Percentiles rank a stretch among this genome's conserved stretches.
These are phyloP conservation scores for Platysternon megacephalum DNA, from an alignment of 2,113 vertebrate species.

Conservation along the genomic window DNA sequence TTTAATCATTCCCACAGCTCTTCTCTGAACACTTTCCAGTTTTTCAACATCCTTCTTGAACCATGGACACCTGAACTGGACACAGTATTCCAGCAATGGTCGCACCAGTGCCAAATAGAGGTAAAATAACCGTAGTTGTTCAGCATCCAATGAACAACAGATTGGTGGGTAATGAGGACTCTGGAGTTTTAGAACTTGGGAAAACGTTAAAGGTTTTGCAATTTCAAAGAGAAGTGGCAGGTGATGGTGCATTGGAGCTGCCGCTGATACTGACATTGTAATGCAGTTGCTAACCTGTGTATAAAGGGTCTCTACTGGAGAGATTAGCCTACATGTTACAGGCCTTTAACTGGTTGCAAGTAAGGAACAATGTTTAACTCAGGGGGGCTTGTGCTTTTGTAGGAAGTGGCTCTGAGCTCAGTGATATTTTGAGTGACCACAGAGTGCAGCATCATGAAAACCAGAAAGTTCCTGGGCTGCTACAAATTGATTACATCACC, in stretches of 20 bases:
- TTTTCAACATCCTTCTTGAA: background rate
- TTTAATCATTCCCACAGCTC: background rate
- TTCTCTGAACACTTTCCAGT: background rate
- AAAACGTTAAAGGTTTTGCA: background rate
- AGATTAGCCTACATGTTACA: no score
- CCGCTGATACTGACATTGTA: background rate
- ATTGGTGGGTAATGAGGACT: no score
- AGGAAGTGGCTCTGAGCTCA: background rate
- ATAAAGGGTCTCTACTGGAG: background rate
- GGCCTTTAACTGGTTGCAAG: background rate
- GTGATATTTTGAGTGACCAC: background rate
- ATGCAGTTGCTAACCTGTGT: background rate
- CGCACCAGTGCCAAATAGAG: no score
- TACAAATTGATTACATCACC: background rate
- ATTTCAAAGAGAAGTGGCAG: background rate
- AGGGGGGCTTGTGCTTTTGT: background rate
- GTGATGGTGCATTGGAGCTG: background rate
- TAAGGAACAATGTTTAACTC: background rate
- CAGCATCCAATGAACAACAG: no score
- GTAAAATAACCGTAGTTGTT: no score
- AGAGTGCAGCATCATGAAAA: background rate
- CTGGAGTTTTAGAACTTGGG: no score
- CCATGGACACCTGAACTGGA: no score
- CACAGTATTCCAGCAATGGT: no score
- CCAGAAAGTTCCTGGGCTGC: background rate